Conservation (phyloP, 2,797 vertebrate species). For the Cygnus olor region DNA sequence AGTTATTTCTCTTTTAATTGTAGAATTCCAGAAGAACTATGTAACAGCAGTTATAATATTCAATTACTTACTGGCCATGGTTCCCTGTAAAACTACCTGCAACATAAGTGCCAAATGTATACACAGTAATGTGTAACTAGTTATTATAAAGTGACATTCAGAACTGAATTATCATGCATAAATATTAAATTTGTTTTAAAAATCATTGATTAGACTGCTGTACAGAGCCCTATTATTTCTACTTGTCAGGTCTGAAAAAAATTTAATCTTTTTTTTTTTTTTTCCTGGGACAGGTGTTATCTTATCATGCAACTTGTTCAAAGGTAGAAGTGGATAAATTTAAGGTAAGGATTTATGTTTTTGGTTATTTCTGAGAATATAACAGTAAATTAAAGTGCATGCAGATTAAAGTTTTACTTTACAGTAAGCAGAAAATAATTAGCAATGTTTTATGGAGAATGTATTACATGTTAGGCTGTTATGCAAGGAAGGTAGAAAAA, state of each 20-base stretch:
- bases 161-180: constrained; percentile 6
- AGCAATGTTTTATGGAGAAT: background rate
- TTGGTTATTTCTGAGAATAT: background rate
- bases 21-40: background rate
- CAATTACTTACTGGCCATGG: background rate
- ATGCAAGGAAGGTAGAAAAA: background rate
- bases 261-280: background rate
- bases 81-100: background rate
- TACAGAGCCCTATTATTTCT: background rate
- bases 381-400: background rate
- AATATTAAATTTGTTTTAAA: constrained; percentile 35
- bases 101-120: background rate
- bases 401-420: background rate
- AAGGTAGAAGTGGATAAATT: constrained; percentile 99
- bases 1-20: background rate
- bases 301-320: constrained; percentile 97
- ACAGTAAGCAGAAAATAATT: background rate
- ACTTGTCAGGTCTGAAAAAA: background rate
- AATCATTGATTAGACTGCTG: background rate
- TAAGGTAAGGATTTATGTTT: constrained; percentile 86
- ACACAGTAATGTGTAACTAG: background rate
- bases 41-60: background rate
- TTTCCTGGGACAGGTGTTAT: constrained; percentile 88
- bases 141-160: constrained; percentile 21
- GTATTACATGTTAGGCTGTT: background rate